phyloP scores from a whole-genome alignment of 92 coral and sea anemone genomes.

The Bergia sp. region DNA sequence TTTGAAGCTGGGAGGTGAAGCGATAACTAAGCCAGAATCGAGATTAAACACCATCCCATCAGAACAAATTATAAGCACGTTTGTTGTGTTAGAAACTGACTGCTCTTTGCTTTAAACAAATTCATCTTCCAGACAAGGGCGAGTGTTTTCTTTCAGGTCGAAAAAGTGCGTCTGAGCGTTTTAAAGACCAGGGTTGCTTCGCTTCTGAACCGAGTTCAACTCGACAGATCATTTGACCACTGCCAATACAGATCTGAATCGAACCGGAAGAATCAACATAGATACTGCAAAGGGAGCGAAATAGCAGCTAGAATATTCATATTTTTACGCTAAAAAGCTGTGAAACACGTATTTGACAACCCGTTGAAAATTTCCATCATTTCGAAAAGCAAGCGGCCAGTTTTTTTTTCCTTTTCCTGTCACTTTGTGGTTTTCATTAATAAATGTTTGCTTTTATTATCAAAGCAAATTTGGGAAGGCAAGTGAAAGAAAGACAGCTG shows the following conservation, averaged over 20 bases:
- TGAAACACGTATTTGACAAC: too few relatives aligned
- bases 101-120: not conserved
- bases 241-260: not conserved
- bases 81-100: not conserved
- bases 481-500: conserved; percentile 27
- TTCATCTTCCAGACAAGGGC: not conserved
- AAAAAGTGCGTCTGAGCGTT: not conserved
- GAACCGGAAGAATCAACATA: not conserved
- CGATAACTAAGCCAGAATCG: too few relatives aligned
- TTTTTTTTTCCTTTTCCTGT: not conserved
- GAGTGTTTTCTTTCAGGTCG: not conserved
- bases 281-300: too few relatives aligned
- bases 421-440: conserved; percentile 10
- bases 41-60: too few relatives aligned
- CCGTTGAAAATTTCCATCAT: not conserved
- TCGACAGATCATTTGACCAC: not conserved
- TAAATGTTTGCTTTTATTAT: conserved; percentile 34
- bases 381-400: not conserved
- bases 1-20: not conserved
- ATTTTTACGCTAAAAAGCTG: too few relatives aligned
- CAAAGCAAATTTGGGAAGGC: conserved; percentile 25
- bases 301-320: not conserved
- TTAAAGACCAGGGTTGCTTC: not conserved
- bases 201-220: not conserved
- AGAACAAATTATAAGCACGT: not conserved